Base-by-base conservation (phyloP, 1,140 invertebrate genomes). In the Rhagoletis zephyria region DNA sequence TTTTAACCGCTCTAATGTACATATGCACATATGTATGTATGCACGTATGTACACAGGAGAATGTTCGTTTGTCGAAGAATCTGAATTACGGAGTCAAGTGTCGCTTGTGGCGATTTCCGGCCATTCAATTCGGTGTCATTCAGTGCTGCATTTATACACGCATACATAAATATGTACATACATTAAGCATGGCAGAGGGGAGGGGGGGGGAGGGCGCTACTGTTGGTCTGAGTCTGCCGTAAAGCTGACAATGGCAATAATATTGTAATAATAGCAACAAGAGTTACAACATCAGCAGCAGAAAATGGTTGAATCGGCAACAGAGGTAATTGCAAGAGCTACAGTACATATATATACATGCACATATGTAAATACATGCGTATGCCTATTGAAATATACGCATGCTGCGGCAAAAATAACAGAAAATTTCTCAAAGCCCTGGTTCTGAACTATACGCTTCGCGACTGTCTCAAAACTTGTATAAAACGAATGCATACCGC, bases 231-330 rank as follows among this genome's bases (percentile, higher is more conserved):
- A 56, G 51, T 56, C 51, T 5, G 10, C 10, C 5, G 42, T 51
- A 14, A 16, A 77, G 48, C 48, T 42, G 16, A 81, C 45, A 81
- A 81, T 81, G 74, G 48, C 74, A 81, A 81, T 81, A 56, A 81
- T 56, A 81, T 81, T 81, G 74, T 30, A 12, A 30, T 56, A 81
- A 56, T 81, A 56, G 42, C 48, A 81, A 9, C 30, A 16, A 12
- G 48, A 81, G 16, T 56, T 56, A 81, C 74, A 81, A 81, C 74
- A 59, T 12, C 67, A 45, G 48, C 48, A 51, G 2, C 48, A 56
- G 56, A 14, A 19, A 56, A 59, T 42, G 14, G 48, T 9, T 14
- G n/a, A 16, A 56, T n/a, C 42, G 74, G 74, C 6, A 59, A 56
- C 48, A 81, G 16, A 51, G 14, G 74, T 19, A 5, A 67, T 14